Conservation (phyloP, 2,888 invertebrate species). For the Amphipoea oculea region DNA sequence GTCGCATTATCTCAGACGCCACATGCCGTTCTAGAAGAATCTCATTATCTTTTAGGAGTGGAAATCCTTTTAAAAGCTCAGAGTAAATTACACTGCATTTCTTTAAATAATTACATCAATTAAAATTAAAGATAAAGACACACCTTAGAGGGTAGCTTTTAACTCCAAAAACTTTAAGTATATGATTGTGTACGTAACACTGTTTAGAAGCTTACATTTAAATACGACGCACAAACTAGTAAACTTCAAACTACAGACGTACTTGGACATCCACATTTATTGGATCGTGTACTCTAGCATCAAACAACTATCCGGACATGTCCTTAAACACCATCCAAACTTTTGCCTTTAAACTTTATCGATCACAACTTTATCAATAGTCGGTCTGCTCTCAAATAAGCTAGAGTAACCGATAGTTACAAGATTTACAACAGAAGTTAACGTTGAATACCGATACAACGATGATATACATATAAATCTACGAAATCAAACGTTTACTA, state of each 20-base stretch:
- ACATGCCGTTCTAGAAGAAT: constrained; percentile 43
- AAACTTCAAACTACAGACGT: constrained; percentile 33
- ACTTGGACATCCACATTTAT: constrained; percentile 41
- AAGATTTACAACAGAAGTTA: constrained; percentile 52
- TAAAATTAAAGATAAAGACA: constrained; percentile 36
- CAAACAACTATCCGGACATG: constrained; percentile 54
- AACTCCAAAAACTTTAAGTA: neutral
- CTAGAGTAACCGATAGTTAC: constrained; percentile 58
- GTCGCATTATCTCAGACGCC: constrained; percentile 35
- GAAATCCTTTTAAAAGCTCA: constrained; percentile 38
- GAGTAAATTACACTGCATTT: constrained; percentile 41
- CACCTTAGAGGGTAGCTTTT: constrained; percentile 13
- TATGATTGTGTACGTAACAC: neutral
- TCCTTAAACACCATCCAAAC: constrained; percentile 70
- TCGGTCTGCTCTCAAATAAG: constrained; percentile 69
- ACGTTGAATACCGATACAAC: constrained; percentile 1
- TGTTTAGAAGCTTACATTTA: constrained; percentile 16
- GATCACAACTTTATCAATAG: constrained; percentile 87
- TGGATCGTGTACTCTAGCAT: constrained; percentile 35
- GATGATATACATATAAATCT: neutral
- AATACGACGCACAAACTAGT: constrained; percentile 5
- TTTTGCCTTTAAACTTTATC: constrained; percentile 82
- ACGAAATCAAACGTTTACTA: neutral
- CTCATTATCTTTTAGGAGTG: constrained; percentile 43
- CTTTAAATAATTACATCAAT: constrained; percentile 39